Percentiles rank a stretch among this genome's conserved stretches.
Conservation (phyloP, 2,797 vertebrate species). For the Aplochiton taeniatus region DNA sequence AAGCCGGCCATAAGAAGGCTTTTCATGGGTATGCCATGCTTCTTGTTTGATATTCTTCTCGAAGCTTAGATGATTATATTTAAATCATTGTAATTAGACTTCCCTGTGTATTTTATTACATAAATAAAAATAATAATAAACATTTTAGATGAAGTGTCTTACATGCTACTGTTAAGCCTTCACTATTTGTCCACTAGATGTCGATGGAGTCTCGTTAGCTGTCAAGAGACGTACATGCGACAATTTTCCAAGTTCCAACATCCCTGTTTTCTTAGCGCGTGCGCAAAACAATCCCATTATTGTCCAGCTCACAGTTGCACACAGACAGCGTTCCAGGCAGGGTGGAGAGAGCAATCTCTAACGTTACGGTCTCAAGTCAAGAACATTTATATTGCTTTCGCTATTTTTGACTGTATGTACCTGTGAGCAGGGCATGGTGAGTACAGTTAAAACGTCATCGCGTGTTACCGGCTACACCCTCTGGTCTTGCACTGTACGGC, state of each 20-base stretch:
- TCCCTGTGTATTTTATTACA: no score
- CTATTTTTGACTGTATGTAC: background rate
- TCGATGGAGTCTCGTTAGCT: background rate
- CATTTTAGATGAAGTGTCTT: no score
- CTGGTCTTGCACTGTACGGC: no score
- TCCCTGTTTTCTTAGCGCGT: background rate
- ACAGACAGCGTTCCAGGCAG: constrained; percentile 64
- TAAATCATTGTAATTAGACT: no score
- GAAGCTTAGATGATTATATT: no score
- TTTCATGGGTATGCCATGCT: no score
- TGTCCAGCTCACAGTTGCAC: constrained; percentile 62
- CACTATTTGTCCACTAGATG: background rate
- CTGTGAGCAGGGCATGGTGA: constrained; percentile 22
- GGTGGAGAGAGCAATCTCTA: constrained; percentile 54
- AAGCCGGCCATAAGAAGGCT: no score
- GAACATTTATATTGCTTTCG: constrained; percentile 14
- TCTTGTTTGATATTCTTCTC: no score
- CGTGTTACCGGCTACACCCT: no score
- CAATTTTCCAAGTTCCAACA: background rate
- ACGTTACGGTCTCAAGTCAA: constrained; percentile 39
- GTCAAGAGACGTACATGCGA: background rate
- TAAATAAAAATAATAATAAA: no score
- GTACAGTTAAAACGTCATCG: constrained; percentile 1
- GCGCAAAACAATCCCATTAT: constrained; percentile 65
- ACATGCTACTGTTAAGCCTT: no score